Evolutionary conservation across 1,140 invertebrate species (phyloP).

Genomic region (Palaemon carinicauda): DNA sequence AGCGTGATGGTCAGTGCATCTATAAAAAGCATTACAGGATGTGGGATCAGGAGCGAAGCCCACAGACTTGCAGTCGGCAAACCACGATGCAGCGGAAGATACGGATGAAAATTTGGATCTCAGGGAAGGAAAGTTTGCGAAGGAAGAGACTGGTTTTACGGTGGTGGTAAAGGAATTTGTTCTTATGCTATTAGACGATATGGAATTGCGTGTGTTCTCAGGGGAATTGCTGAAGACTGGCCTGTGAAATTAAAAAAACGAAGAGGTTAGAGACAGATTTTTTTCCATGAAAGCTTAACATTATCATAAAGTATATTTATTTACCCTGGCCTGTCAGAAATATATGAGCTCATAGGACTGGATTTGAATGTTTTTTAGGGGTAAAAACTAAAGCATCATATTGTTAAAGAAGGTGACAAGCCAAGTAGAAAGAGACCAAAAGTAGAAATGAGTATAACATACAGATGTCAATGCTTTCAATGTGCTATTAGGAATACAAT

Average conservation of each 20-base stretch:
- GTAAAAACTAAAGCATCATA: too few relatives aligned
- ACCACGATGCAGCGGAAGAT: not conserved
- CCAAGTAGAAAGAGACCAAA: too few relatives aligned
- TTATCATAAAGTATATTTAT: too few relatives aligned
- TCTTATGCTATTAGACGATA: too few relatives aligned
- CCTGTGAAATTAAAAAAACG: not conserved
- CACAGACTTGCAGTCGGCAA: not conserved
- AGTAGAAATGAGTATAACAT: too few relatives aligned
- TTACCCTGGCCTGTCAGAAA: too few relatives aligned
- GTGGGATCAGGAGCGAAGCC: constrained; percentile 8
- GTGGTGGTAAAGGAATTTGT: not conserved
- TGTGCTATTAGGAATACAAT: too few relatives aligned
- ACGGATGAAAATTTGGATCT: not conserved
- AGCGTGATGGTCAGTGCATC: constrained; percentile 24
- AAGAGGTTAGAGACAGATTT: not conserved
- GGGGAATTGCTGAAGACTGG: not conserved
- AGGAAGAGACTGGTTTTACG: not conserved
- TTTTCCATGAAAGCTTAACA: too few relatives aligned
- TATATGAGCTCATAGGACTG: too few relatives aligned
- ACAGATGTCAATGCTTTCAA: too few relatives aligned
- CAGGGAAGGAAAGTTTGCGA: not conserved
- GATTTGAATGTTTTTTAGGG: too few relatives aligned
- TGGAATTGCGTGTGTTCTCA: not conserved
- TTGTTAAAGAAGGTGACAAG: too few relatives aligned
- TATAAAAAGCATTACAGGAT: constrained; percentile 25